These are phyloP conservation scores for Troides aeacus DNA, from an alignment of 2,888 invertebrate genomes.

Conservation along the genomic window DNA sequence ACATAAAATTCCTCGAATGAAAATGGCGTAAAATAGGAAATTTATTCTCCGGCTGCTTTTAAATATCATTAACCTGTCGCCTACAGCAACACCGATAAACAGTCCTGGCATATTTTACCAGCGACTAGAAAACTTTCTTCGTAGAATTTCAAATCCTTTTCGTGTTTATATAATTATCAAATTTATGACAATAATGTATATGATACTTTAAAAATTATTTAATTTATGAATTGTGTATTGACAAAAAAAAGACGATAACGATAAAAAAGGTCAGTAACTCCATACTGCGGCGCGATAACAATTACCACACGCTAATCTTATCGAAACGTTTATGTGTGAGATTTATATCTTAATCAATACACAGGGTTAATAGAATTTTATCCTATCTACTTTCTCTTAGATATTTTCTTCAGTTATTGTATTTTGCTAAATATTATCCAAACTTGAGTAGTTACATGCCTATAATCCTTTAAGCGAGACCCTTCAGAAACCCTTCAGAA, in stretches of 20 bases:
- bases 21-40: conserved; percentile 21
- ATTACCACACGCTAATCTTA: conserved; percentile 9
- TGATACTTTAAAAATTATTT: no score
- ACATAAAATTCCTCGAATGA: conserved; percentile 8
- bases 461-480: neutral
- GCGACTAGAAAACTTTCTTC: conserved; percentile 11
- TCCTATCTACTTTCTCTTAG: neutral
- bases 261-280: conserved; percentile 13
- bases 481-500: neutral
- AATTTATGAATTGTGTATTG: no score
- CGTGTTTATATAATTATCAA: neutral
- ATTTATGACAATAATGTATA: no score
- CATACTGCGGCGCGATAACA: conserved; percentile 1
- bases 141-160: conserved; percentile 5
- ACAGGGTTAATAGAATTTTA: neutral
- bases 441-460: neutral
- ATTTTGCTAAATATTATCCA: neutral
- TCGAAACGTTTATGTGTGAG: neutral
- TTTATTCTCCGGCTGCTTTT: conserved; percentile 19
- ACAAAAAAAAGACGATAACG: no score
- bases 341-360: neutral
- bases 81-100: conserved; percentile 15
- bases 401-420: neutral
- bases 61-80: conserved; percentile 23
- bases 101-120: conserved; percentile 10